Base-by-base conservation (phyloP, 2,797 vertebrate species). In the Darevskia nairensis region DNA sequence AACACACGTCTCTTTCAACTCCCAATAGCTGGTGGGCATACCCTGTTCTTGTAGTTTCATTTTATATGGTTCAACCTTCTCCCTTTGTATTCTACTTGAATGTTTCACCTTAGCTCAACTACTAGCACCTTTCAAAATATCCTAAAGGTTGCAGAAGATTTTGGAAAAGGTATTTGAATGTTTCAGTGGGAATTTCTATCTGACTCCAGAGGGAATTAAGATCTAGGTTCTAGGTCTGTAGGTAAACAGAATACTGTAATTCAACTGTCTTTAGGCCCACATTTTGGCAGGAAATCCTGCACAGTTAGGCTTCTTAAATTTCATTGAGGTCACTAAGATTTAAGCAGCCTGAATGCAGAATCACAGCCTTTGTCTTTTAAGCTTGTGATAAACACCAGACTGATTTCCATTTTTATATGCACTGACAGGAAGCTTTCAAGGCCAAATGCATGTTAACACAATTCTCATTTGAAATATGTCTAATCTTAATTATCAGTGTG, bases 391-490 rank as follows among this genome's bases (percentile, higher is more conserved):
- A 13, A 82, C 87, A 21, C 75, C 25, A 69, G 83, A 88, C 66
- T 90, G 66, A 92, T 85, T 92, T 94, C 86, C 80, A 89, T 2
- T 29, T 89, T 82, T 90, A 75, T 82, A 80, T 90, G 41, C 23
- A 86, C 61, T 86, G 27, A 35, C 32, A 86, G 55, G 41, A 80
- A 32, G 72, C 0, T 11, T 85, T 41, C 90, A 89, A 91, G 93
- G 92, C 92, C 91, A 94, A 86, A 80, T 84, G 88, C 68, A 91
- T 94, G 84, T 91, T 92, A 91, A 90, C 89, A 95, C 93, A 91
- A 92, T 86, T 87, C 91, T 86, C 84, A 93, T 95, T 94, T 93
- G 93, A 90, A 94, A 90, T 59, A 50, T 66, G 29, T 46, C 35
- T 61, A 46, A 64, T 61, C n/a, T 68, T 76, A 85, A 76, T 89